Percentiles rank a stretch among this genome's conserved stretches.
These are phyloP conservation scores for Rafetus swinhoei DNA, from an alignment of 2,113 vertebrate genomes.

Conservation along the genomic window DNA sequence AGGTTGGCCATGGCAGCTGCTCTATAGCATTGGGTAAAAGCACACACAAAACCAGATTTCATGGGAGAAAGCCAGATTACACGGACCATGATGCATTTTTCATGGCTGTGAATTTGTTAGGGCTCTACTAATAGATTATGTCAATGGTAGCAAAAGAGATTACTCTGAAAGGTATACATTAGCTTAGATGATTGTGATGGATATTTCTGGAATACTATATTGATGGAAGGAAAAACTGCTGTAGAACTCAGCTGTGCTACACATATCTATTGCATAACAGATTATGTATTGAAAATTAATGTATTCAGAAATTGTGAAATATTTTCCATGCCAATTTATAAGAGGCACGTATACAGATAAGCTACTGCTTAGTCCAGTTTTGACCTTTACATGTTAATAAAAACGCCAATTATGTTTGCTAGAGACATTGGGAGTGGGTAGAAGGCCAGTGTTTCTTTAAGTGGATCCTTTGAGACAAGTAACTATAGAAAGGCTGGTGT, in stretches of 20 bases:
- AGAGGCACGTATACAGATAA: not conserved
- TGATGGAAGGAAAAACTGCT: not conserved
- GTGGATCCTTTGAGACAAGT: slow-evolving; percentile 73
- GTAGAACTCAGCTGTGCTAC: not conserved
- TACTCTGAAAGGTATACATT: accelerated
- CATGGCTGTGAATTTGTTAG: no score
- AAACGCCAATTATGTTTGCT: slow-evolving; percentile 34
- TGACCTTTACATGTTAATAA: slow-evolving; percentile 34
- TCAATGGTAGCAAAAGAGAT: not conserved
- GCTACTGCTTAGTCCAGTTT: not conserved
- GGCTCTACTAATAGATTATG: not conserved
- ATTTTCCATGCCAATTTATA: not conserved
- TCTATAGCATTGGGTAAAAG: no score
- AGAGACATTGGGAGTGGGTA: no score
- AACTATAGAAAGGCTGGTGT: slow-evolving; percentile 76
- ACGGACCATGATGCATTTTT: no score
- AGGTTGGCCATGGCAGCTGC: no score
- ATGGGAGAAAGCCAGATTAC: no score
- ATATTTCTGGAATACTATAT: not conserved
- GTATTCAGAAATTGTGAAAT: not conserved
- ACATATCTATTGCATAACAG: not conserved
- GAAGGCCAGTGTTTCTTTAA: slow-evolving; percentile 67
- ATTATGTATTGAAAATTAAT: not conserved
- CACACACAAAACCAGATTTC: no score
- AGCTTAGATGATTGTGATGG: not conserved